phyloP scores from a whole-genome alignment of 2,797 vertebrate genomes.

The Lepidocolaptes lacrymiger region DNA sequence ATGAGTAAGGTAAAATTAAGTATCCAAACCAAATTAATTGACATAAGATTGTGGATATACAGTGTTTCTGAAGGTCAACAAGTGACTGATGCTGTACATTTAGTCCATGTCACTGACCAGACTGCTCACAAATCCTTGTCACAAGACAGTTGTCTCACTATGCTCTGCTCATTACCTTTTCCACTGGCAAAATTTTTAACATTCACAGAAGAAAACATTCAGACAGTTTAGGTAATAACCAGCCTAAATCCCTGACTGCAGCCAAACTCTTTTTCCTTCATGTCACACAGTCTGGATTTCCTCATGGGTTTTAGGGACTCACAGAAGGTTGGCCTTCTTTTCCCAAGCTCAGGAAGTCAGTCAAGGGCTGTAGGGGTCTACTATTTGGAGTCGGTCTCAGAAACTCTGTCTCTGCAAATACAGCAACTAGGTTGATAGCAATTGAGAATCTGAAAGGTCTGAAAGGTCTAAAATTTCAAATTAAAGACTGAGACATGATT shows the following conservation, averaged over 20 bases:
- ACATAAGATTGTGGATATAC: background rate
- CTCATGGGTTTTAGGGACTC: background rate
- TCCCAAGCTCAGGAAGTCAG: background rate
- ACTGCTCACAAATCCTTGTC: background rate
- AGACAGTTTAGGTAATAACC: background rate
- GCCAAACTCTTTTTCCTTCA: background rate
- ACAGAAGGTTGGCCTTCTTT: background rate
- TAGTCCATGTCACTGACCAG: background rate
- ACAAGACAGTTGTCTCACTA: background rate
- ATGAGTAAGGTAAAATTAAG: background rate
- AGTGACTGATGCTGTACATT: background rate
- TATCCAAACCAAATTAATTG: background rate
- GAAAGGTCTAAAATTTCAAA: background rate
- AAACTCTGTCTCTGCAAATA: background rate
- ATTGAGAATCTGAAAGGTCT: background rate
- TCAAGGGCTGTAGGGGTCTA: background rate
- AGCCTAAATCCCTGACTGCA: background rate
- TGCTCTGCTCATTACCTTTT: background rate
- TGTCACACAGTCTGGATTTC: background rate
- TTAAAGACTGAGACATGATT: background rate
- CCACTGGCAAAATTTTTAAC: background rate
- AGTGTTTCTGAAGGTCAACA: background rate
- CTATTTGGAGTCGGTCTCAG: background rate
- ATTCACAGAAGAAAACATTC: background rate
- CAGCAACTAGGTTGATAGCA: background rate